phyloP scores from a whole-genome alignment of 2,888 invertebrate species.

The Archips crataeganus region DNA sequence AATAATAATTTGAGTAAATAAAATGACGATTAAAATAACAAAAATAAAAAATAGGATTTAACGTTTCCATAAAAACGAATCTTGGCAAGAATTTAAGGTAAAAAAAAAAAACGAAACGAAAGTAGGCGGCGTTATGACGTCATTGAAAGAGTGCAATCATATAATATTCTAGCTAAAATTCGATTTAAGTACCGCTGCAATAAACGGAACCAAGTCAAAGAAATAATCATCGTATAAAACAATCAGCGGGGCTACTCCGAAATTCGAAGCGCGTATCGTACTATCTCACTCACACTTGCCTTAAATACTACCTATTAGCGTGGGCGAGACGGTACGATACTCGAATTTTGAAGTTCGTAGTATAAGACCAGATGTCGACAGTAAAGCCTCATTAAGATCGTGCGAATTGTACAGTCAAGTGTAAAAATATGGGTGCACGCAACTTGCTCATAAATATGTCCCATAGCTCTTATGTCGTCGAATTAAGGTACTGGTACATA shows the following conservation, averaged over 20 bases:
- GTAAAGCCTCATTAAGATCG: too few relatives aligned
- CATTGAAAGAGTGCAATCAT: background rate
- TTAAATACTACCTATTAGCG: too few relatives aligned
- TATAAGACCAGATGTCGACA: too few relatives aligned
- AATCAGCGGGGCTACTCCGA: background rate
- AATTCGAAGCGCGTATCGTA: too few relatives aligned
- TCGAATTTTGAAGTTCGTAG: too few relatives aligned
- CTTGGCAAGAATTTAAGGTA: conserved; percentile 15
- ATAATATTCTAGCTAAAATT: conserved; percentile 27
- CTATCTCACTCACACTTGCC: too few relatives aligned
- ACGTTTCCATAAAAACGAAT: conserved; percentile 24
- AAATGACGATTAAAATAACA: conserved; percentile 9
- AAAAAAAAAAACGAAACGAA: background rate
- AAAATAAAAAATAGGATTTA: conserved; percentile 14
- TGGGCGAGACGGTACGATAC: too few relatives aligned
- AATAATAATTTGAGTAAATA: conserved; percentile 42
- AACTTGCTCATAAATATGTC: too few relatives aligned
- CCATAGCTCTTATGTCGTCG: too few relatives aligned
- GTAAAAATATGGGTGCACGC: too few relatives aligned
- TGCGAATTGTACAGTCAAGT: too few relatives aligned
- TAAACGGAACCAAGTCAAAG: conserved; percentile 2
- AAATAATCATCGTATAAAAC: background rate
- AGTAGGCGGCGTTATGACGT: conserved; percentile 24
- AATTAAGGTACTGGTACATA: too few relatives aligned
- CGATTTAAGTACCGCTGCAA: conserved; percentile 1